These are phyloP conservation scores for Trissolcus brochymenae DNA, from an alignment of 2,888 invertebrate species.

Conservation along the genomic window DNA sequence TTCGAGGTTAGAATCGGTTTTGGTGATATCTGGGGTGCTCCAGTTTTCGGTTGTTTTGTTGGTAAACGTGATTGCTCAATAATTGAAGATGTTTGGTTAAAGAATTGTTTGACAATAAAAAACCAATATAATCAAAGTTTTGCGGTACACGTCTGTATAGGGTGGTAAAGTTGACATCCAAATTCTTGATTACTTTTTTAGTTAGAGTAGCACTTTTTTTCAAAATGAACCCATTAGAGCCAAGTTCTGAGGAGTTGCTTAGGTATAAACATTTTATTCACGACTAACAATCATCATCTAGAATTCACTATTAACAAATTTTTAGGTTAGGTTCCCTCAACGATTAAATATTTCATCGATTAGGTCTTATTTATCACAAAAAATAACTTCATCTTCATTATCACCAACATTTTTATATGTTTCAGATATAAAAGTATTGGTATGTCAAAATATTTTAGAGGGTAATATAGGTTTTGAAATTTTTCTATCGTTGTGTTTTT, in stretches of 20 bases:
- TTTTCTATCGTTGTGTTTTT: neutral
- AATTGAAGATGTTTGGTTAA: neutral
- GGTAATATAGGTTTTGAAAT: conserved; percentile 18
- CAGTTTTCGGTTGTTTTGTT: neutral
- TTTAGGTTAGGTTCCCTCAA: neutral
- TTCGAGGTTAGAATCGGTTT: conserved; percentile 7
- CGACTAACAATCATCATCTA: neutral
- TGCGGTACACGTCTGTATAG: neutral
- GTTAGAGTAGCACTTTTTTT: conserved; percentile 18
- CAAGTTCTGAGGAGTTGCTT: conserved; percentile 32
- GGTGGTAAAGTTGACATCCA: conserved; percentile 27
- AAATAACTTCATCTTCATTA: no score
- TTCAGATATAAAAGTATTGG: conserved; percentile 26
- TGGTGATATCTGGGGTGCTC: neutral
- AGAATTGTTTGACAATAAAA: neutral
- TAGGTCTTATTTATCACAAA: neutral
- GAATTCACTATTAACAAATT: neutral
- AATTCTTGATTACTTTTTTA: conserved; percentile 1
- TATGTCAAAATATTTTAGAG: conserved; percentile 14
- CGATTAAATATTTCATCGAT: neutral
- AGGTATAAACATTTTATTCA: conserved; percentile 23
- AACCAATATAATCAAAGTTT: neutral
- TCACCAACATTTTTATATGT: neutral
- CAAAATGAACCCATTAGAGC: conserved; percentile 41
- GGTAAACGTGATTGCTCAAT: neutral